Evolutionary conservation across 1,140 invertebrate genomes (phyloP).

Genomic region (Calephelis nemesis): DNA sequence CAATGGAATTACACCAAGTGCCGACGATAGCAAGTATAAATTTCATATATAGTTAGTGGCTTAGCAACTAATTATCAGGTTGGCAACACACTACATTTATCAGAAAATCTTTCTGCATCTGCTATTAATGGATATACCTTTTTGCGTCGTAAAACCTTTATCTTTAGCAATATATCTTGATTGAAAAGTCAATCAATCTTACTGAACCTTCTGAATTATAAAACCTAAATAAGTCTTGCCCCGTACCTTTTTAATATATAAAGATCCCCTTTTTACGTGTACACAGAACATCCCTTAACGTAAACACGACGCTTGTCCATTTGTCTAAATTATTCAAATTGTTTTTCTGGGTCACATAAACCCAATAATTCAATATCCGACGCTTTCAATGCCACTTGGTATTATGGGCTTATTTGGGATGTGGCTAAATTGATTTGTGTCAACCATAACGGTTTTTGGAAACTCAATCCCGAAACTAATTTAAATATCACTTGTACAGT

Average conservation of each 20-base stretch:
- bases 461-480: too few species aligned
- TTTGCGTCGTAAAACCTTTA: neutral
- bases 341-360: constrained; percentile 14
- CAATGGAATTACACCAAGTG: too few species aligned
- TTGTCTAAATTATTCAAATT: constrained; percentile 16
- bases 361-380: constrained; percentile 14
- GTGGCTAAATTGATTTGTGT: neutral
- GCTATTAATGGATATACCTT: too few species aligned
- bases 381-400: constrained; percentile 6
- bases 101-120: too few species aligned
- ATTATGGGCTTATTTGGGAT: constrained; percentile 3
- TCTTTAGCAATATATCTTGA: neutral
- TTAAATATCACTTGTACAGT: too few species aligned
- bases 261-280: constrained; percentile 2
- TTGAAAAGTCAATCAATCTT: constrained; percentile 3
- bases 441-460: too few species aligned
- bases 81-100: too few species aligned
- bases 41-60: too few species aligned
- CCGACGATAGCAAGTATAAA: too few species aligned
- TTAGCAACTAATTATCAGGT: too few species aligned
- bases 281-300: constrained; percentile 14
- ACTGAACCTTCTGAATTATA: neutral
- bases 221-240: neutral
- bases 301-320: constrained; percentile 5
- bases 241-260: constrained; percentile 11